These are phyloP conservation scores for Pyralis farinalis DNA, from an alignment of 2,888 invertebrate species.

Conservation along the genomic window DNA sequence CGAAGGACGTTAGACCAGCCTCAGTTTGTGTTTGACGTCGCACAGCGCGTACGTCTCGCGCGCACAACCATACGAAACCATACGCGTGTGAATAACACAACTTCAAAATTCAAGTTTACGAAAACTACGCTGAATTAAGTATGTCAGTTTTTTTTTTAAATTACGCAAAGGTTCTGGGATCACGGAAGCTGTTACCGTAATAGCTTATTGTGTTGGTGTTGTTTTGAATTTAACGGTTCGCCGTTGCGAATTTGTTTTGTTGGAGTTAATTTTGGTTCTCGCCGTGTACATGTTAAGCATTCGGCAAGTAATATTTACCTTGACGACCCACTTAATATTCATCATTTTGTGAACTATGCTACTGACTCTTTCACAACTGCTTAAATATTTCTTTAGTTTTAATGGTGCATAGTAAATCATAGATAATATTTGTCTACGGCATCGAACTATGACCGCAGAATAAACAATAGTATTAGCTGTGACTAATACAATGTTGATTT, in stretches of 20 bases:
- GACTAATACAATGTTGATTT: too few species aligned
- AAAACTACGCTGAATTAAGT: slow-evolving; percentile 55
- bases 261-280: slow-evolving; percentile 28
- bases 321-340: slow-evolving; percentile 28
- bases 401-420: too few species aligned
- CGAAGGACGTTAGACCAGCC: slow-evolving; percentile 12
- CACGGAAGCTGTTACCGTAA: slow-evolving; percentile 29
- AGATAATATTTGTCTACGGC: too few species aligned
- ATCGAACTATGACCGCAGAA: too few species aligned
- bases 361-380: too few species aligned
- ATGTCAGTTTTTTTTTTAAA: slow-evolving; percentile 52
- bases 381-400: too few species aligned
- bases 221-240: slow-evolving; percentile 41
- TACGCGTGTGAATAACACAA: not conserved
- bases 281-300: slow-evolving; percentile 38
- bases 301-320: slow-evolving; percentile 31
- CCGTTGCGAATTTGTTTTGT: slow-evolving; percentile 38
- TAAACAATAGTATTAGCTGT: too few species aligned
- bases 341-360: slow-evolving; percentile 14
- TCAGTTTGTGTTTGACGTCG: slow-evolving; percentile 9
- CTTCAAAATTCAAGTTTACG: slow-evolving; percentile 1
- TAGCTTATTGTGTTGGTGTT: slow-evolving; percentile 24
- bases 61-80: slow-evolving; percentile 1
- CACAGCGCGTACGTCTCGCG: not conserved
- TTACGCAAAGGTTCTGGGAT: slow-evolving; percentile 28